Base-by-base conservation (phyloP, 2,113 vertebrate species). In the Takifugu flavidus region DNA sequence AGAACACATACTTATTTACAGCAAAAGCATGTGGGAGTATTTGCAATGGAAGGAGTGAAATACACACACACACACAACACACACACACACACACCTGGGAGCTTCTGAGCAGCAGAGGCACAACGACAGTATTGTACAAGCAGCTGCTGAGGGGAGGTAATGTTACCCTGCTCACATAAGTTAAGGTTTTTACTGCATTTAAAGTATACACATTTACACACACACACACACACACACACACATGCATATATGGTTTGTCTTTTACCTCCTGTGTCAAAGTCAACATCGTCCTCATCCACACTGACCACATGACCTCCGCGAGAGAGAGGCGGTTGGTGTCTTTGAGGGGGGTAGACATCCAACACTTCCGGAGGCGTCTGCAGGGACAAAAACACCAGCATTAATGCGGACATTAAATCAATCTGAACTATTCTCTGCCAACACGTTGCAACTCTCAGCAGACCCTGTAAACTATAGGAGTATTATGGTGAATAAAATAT, bases 261-360 rank as follows among this genome's bases (percentile, higher is more conserved):
- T 20, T 93, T 88, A 98, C 95, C 95, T 13, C 93, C 91, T 0
- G 91, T 88, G 66, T 94, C 91, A 47, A 94, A 88, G 55, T 89
- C 53, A 13, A 90, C 67, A 0, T 93, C 89, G 0, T 93, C 90
- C 5, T 93, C 94, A 5, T 94, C 94, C 76, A 93, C 91, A 0
- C 85, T 91, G 0, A 94, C 89, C 2, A 92, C 85, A 1, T 88
- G 89, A 3, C 86, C 86, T 29, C 88, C 87, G 0, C 66, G 87
- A 66, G 82, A 79, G 26, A 74, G 63, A 13, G 49, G 71, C 0
- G 47, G 63, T 4, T 69, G 49, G 1, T 74, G 74, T 52, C 72
- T 67, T n/a, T 51, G 76, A 43, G 76, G 53, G 1, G 86, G 77
- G 70, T 80, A 26, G 1, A 70, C 49, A 2, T 85, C 87, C 1